Percentiles rank a stretch among this genome's conserved stretches.
Evolutionary conservation across 1,140 invertebrate species (phyloP).

Genomic region (Bathynomus jamesi): DNA sequence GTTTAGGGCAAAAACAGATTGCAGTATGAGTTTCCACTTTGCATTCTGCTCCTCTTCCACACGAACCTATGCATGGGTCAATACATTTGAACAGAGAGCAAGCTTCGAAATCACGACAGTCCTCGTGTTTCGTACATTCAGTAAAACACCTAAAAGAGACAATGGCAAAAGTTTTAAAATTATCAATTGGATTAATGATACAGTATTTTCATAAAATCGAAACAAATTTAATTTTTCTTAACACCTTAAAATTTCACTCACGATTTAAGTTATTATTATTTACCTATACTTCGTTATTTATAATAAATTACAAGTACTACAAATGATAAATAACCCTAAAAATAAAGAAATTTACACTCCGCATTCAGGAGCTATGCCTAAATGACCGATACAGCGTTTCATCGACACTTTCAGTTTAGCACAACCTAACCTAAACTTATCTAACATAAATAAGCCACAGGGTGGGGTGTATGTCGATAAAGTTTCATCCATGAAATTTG

Average conservation of each 20-base stretch:
- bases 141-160: constrained; percentile 38
- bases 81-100: constrained; percentile 69
- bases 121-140: constrained; percentile 41
- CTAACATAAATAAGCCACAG: no score
- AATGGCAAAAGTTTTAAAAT: background rate
- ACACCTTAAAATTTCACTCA: background rate
- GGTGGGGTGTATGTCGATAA: no score
- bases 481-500: no score
- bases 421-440: no score
- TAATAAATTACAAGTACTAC: no score
- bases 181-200: background rate
- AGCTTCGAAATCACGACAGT: constrained; percentile 44
- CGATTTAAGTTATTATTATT: no score
- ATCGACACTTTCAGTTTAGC: no score
- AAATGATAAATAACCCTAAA: no score
- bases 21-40: constrained; percentile 65
- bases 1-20: constrained; percentile 69
- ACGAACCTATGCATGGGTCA: constrained; percentile 61
- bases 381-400: no score
- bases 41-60: constrained; percentile 70
- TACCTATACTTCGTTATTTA: no score
- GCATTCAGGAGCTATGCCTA: no score
- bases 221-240: background rate
- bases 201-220: background rate
- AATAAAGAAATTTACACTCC: no score